A percentile compares a stretch with the other conserved stretches of the same genome.
Evolutionary conservation across 2,888 invertebrate genomes (phyloP).

Genomic region (Eustalomyia histrio): DNA sequence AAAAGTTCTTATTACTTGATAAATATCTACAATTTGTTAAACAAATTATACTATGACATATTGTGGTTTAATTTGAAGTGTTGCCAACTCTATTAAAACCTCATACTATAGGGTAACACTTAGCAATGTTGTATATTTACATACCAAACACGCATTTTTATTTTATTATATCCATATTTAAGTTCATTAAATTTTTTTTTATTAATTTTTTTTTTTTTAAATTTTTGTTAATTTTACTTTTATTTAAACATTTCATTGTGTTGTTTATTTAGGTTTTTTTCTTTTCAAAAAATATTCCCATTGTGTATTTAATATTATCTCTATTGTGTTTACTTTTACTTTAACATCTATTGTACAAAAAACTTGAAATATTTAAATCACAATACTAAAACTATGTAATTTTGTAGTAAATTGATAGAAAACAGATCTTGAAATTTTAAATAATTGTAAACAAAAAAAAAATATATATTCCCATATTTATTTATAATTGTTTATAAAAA

Average conservation of each 20-base stretch:
- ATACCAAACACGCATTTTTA: not conserved
- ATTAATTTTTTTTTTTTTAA: no score
- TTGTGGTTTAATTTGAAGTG: not conserved
- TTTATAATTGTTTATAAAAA: conserved; percentile 1
- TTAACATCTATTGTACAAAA: not conserved
- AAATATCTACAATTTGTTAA: no score
- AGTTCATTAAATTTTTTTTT: not conserved
- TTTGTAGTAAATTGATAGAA: conserved; percentile 1
- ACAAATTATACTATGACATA: no score
- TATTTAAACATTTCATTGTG: not conserved
- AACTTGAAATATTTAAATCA: not conserved
- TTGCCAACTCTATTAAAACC: not conserved
- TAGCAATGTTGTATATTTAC: not conserved
- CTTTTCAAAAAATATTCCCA: not conserved
- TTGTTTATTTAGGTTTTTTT: conserved; percentile 1
- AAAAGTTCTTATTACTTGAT: no score
- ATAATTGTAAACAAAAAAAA: not conserved
- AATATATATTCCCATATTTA: conserved; percentile 22
- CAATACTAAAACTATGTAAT: not conserved
- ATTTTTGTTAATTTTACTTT: not conserved
- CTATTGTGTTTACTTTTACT: conserved; percentile 5
- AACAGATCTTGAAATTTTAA: conserved; percentile 1
- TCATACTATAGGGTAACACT: not conserved
- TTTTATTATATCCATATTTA: not conserved
- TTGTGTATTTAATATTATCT: not conserved